phyloP scores from a whole-genome alignment of 2,888 invertebrate genomes.

The Clunio marinus region DNA sequence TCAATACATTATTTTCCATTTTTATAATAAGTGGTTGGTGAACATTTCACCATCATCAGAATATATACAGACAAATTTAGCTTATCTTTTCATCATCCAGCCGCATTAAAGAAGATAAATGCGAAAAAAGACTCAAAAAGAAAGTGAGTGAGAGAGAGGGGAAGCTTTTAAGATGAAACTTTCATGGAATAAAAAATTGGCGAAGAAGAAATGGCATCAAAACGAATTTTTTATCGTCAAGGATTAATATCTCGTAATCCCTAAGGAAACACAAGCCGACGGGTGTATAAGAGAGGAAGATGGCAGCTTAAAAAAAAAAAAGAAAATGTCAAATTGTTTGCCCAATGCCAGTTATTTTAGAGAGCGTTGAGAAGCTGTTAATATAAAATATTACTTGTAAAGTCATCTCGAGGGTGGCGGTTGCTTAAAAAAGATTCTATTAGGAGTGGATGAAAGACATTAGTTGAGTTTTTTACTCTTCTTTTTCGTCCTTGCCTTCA shows the following conservation, averaged over 20 bases:
- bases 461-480: slow-evolving; percentile 6
- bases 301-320: not conserved
- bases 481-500: not conserved
- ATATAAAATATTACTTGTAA: slow-evolving; percentile 10
- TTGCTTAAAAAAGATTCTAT: slow-evolving; percentile 15
- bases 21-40: no score
- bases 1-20: no score
- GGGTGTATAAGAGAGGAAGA: not conserved
- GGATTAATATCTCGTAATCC: slow-evolving; percentile 33
- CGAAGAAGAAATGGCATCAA: slow-evolving; percentile 15
- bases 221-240: slow-evolving; percentile 10
- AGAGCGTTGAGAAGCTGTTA: not conserved
- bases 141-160: not conserved
- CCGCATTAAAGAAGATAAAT: slow-evolving; percentile 34
- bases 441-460: slow-evolving; percentile 33
- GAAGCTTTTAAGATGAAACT: not conserved
- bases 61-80: slow-evolving; percentile 28
- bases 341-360: not conserved
- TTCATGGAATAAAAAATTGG: not conserved
- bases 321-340: not conserved
- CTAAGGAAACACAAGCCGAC: slow-evolving; percentile 1
- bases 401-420: slow-evolving; percentile 7
- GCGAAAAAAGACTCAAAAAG: slow-evolving; percentile 8
- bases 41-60: not conserved
- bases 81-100: slow-evolving; percentile 34